Base-by-base conservation (phyloP, 2,113 vertebrate genomes). In the Albula glossodonta region DNA sequence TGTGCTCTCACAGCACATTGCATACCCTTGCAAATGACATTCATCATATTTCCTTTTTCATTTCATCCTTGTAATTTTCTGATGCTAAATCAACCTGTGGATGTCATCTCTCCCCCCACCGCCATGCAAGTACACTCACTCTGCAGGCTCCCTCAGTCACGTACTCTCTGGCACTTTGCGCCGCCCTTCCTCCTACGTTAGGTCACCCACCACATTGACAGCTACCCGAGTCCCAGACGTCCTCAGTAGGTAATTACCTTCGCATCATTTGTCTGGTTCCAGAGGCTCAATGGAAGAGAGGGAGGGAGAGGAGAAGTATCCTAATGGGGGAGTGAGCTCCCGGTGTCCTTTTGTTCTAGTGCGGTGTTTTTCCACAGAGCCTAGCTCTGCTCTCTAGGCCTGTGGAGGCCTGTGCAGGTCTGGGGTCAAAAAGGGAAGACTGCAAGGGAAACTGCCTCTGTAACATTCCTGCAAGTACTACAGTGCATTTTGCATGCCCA, bases 221-320 rank as follows among this genome's bases (percentile, higher is more conserved):
- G 80, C 49, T 5, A 52, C n/a, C n/a, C 19, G 52, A 53, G 51
- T 15, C 51, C 51, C 51, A 82, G 81, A 53, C 81, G n/a, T 50
- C n/a, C 81, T 82, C 19, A 82, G 81, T 22, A 19, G 22, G 41
- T 82, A 82, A 82, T 82, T 53, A n/a, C 81, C 56, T n/a, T 82
- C 19, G 81, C 81, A 56, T 82, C 19, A 56, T 51, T 22, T 82
- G 81, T 82, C 51, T 56, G 81, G 81, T 10, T 53, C 22, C 51
- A 56, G 80, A 41, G 60, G 19, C 81, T n/a, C 7, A 12, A 50
- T 57, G 81, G n/a, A 17, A 51, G 31, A 25, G 19, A 17, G n/a
- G 17, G 48, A 10, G 15, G 81, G 22, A 4, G 48, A 4, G 15
- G 51, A 51, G n/a, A 41, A 3, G 51, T 53, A 56, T 19, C 41